A percentile compares a stretch with the other conserved stretches of the same genome.
Evolutionary conservation across 2,797 vertebrate genomes (phyloP).

Genomic region (Cyprinodon diabolis): DNA sequence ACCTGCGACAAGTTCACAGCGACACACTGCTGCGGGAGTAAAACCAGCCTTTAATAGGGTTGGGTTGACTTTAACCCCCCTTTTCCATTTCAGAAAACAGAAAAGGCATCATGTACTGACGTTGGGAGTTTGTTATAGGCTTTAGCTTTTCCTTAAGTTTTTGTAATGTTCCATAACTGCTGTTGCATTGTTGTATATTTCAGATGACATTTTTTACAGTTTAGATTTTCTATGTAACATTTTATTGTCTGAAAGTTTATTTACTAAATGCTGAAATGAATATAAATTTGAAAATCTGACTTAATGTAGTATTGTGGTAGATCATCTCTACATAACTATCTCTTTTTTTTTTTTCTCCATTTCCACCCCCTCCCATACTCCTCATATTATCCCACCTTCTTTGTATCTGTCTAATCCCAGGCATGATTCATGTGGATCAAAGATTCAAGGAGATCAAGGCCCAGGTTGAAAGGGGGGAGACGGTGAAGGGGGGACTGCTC

Average conservation of each 20-base stretch:
- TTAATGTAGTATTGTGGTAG: too few species aligned
- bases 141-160: neutral
- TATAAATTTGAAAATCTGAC: too few species aligned
- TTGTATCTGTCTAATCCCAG: constrained; percentile 70
- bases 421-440: constrained; percentile 88
- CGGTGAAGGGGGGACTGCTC: constrained; percentile 87
- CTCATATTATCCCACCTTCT: constrained; percentile 28
- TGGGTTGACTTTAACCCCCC: neutral
- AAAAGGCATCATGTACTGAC: neutral
- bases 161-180: neutral
- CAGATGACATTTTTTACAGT: neutral
- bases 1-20: too few species aligned
- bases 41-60: neutral
- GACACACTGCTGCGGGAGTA: too few species aligned
- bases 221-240: neutral
- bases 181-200: neutral
- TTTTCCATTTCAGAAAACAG: neutral
- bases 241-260: neutral
- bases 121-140: neutral
- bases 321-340: constrained; percentile 18
- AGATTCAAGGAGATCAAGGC: constrained; percentile 83
- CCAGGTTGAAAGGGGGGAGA: constrained; percentile 80
- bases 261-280: neutral
- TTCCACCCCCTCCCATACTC: constrained; percentile 11
- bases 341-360: constrained; percentile 24